Evolutionary conservation across 2,113 vertebrate genomes (phyloP).

Genomic region (Atlantisia rogersi): DNA sequence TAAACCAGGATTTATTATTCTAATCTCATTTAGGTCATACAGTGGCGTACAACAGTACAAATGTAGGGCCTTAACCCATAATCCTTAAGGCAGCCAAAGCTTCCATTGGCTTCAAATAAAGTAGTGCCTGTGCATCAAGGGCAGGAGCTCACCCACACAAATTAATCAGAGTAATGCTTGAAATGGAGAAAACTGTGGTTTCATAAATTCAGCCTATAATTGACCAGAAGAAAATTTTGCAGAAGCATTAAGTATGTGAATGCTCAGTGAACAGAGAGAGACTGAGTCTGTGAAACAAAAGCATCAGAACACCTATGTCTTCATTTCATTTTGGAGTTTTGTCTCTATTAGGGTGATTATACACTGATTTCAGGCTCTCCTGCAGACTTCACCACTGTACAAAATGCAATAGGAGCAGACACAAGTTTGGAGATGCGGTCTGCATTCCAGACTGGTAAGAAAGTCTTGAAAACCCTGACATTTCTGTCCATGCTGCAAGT

Average conservation of each 20-base stretch:
- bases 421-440: not conserved
- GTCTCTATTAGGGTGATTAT: not conserved
- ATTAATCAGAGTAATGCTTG: not conserved
- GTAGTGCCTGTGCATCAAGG: not conserved
- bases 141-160: not conserved
- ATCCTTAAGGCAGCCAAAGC: slow-evolving; percentile 29
- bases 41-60: slow-evolving; percentile 28
- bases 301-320: not conserved
- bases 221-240: not conserved
- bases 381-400: not conserved
- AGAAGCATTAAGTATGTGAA: not conserved
- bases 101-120: slow-evolving; percentile 9
- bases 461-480: not conserved
- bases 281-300: not conserved
- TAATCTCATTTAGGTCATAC: slow-evolving; percentile 67
- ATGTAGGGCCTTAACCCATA: slow-evolving; percentile 33
- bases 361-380: not conserved
- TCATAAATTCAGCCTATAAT: not conserved
- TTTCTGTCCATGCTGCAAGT: not conserved
- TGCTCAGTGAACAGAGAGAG: not conserved
- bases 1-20: slow-evolving; percentile 69
- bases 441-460: not conserved
- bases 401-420: not conserved
- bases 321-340: not conserved
- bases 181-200: not conserved